Base-by-base conservation (phyloP, 1,140 invertebrate genomes). In the Drosophila ogumai region DNA sequence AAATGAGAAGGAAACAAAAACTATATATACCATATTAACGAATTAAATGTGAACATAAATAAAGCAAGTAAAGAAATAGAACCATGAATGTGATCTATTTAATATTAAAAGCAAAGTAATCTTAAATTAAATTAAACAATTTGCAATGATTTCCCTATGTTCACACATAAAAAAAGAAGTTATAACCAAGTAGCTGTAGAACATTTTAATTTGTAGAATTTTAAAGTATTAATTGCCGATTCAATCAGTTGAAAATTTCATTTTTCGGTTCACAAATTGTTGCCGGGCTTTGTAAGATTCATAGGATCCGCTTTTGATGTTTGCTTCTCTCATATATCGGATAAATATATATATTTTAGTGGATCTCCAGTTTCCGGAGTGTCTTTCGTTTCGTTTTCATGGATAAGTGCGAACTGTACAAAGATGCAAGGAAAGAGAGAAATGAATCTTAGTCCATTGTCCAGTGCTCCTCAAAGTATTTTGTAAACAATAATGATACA, bases 51-150 rank as follows among this genome's bases (percentile, higher is more conserved):
- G 85, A 90, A 90, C 81, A 88, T 90, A 90, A 85, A 67, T 75
- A 66, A 78, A 75, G 65, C 77, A 90, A 84, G 84, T 88, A 74
- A 90, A 77, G 56, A 88, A 90, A 91, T 91, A 92, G 91, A 92
- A 92, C 91, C 87, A 91, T 92, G 88, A 90, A 92, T 92, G 91
- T 92, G 91, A 92, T 92, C 91, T 91, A 92, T 91, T 91, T 87
- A 91, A 91, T 91, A 85, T 84, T 65, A 61, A 67, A 67, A 67
- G 63, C 59, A 49, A 75, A 75, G 34, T 74, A 75, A 75, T 65
- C 44, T 65, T 75, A 55, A 63, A 54, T 54, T 38, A 41, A 55
- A 60, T 44, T 63, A 79, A 58, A 57, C 28, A 43, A 55, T 63
- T 31, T 55, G 44, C 63, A 63, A 68, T 68, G 9, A 59, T 76